Percentiles rank a stretch among this genome's conserved stretches.
phyloP scores from a whole-genome alignment of 2,797 vertebrate genomes.

The Huso huso region DNA sequence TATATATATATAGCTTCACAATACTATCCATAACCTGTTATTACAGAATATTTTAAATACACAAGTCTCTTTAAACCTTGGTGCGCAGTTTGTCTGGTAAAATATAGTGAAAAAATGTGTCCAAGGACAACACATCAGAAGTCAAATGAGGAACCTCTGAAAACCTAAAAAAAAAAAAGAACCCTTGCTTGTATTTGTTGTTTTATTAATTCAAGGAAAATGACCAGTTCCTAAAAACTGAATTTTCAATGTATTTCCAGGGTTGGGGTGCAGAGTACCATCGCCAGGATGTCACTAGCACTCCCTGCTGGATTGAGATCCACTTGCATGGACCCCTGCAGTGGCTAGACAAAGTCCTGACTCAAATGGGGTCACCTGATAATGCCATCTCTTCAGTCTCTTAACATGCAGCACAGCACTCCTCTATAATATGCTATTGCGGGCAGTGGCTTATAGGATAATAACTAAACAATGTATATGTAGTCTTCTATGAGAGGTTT shows the following conservation, averaged over 20 bases:
- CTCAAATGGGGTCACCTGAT: conserved; percentile 95
- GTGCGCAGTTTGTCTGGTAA: too few relatives aligned
- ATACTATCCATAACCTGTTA: too few relatives aligned
- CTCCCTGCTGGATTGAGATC: conserved; percentile 96
- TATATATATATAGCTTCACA: background rate
- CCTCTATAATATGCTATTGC: conserved; percentile 35
- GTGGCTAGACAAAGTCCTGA: conserved; percentile 96
- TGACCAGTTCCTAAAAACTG: too few relatives aligned
- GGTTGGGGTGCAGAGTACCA: conserved; percentile 97
- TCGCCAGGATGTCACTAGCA: conserved; percentile 95
- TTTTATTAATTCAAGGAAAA: too few relatives aligned
- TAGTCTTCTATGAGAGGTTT: too few relatives aligned
- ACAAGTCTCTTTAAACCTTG: too few relatives aligned
- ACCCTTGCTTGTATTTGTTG: too few relatives aligned
- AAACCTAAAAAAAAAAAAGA: too few relatives aligned
- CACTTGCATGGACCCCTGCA: conserved; percentile 92
- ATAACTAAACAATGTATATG: background rate
- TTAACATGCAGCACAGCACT: conserved; percentile 49
- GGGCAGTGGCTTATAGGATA: conserved; percentile 44
- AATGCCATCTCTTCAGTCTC: conserved; percentile 95
- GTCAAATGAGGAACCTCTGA: too few relatives aligned
- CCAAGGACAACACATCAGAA: too few relatives aligned
- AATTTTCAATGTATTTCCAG: conserved; percentile 42
- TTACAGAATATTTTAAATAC: too few relatives aligned
- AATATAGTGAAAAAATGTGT: too few relatives aligned